These are phyloP conservation scores for Girardia tigrina DNA, from an alignment of 2,888 invertebrate genomes.

Conservation along the genomic window DNA sequence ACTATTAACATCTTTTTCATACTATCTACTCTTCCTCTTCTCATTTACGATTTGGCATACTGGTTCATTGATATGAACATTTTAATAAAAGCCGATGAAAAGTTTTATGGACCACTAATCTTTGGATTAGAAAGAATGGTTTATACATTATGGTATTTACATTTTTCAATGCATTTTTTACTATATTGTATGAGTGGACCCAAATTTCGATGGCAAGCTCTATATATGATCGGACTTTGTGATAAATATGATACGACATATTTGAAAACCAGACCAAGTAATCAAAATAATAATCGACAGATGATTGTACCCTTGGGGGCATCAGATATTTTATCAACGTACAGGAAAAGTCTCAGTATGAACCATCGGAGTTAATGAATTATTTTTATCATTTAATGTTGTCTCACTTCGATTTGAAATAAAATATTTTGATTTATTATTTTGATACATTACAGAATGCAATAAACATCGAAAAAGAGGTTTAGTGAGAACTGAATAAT, in stretches of 20 bases:
- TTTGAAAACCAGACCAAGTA: not conserved
- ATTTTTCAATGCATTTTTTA: slow-evolving; percentile 33
- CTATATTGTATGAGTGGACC: slow-evolving; percentile 36
- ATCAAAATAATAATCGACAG: not conserved
- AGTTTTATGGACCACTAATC: slow-evolving; percentile 13
- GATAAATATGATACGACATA: not conserved
- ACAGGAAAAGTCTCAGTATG: slow-evolving; percentile 57
- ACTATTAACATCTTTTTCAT: slow-evolving; percentile 34
- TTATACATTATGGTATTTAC: slow-evolving; percentile 34
- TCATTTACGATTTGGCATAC: slow-evolving; percentile 30
- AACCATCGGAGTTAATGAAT: slow-evolving; percentile 57
- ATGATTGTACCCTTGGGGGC: not conserved
- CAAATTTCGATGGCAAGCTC: slow-evolving; percentile 32
- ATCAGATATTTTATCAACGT: slow-evolving; percentile 40
- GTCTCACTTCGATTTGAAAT: too few relatives aligned
- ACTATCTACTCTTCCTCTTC: slow-evolving; percentile 28
- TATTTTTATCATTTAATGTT: too few relatives aligned
- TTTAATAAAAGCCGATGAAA: slow-evolving; percentile 13
- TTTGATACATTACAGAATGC: too few relatives aligned
- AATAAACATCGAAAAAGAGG: too few relatives aligned
- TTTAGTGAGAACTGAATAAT: too few relatives aligned
- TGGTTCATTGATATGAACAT: slow-evolving; percentile 25
- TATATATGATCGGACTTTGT: not conserved
- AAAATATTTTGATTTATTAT: too few relatives aligned
- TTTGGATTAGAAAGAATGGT: slow-evolving; percentile 29